Evolutionary conservation across 2,113 vertebrate species (phyloP), one percentile per base, ranked within the genome.

Genomic region (Varanus komodoensis): DNA sequence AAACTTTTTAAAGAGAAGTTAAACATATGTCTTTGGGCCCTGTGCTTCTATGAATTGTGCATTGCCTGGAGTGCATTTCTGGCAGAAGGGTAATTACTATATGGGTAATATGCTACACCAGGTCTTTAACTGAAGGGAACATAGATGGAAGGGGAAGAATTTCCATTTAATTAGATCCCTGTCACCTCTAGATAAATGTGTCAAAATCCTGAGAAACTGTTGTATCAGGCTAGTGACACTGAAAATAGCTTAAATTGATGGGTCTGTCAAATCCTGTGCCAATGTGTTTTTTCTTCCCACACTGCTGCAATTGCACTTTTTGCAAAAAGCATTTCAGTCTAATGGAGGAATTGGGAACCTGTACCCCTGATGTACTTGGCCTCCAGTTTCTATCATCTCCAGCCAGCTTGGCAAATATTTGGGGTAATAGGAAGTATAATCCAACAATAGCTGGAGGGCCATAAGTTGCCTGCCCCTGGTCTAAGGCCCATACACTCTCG

Each of bases 141-240:
- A 69, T 25, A 27, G 57, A 27, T 38, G 75, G 84, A 48, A 21
- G 57, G 32, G 61, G 79, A 19, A 74, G 85, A 74, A 34, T 69
- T 14, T n/a, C 9, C 15, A 50, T 91, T 38, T 92, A 86, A 84
- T 91, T 84, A 90, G 90, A 82, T 89, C 86, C 96, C 86, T 88
- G 0, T 94, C 94, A 94, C 93, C 93, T 67, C 48, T 79, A 87
- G 87, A 48, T 44, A 64, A 96, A 91, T 69, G 82, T 92, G 93
- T 94, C 92, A 95, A 91, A 95, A 87, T 82, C 67, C 88, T 15
- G 1, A 38, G 82, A 87, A 94, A 97, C 73, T 93, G 67, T 94
- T 95, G 94, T 89, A 93, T 74, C 82, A 89, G n/a, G 38, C 75
- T 82, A 68, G 73, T 77, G 87, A 94, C 71, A 54, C 7, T 87